phyloP scores from a whole-genome alignment of 2,113 vertebrate species.

The Chionomys nivalis region DNA sequence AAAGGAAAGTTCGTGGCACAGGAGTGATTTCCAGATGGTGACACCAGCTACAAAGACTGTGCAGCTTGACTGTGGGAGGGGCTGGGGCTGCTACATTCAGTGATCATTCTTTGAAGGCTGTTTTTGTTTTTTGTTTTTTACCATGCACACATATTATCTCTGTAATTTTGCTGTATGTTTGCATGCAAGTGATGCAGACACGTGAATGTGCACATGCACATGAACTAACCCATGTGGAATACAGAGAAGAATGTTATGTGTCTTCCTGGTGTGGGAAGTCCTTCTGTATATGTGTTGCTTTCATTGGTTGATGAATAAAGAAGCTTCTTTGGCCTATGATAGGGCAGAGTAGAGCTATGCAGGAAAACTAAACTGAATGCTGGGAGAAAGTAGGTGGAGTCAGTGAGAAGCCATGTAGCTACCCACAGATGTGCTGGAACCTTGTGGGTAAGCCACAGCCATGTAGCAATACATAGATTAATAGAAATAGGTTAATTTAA shows the following conservation, averaged over 20 bases:
- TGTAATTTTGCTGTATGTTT: neutral
- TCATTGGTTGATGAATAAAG: no score
- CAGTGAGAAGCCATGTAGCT: no score
- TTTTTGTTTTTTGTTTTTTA: conserved; percentile 39
- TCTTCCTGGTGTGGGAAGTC: neutral
- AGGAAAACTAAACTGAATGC: no score
- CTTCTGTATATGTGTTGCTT: no score
- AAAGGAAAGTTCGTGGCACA: neutral
- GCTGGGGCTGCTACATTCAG: neutral
- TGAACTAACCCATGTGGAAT: no score
- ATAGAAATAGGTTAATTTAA: no score
- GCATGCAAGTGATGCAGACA: neutral
- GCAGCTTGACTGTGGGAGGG: neutral
- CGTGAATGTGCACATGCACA: neutral
- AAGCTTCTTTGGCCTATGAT: no score
- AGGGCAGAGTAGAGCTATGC: no score
- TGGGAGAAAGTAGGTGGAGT: no score
- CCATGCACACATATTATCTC: neutral
- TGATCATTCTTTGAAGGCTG: neutral
- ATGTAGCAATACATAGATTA: rapidly evolving
- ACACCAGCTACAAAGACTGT: neutral
- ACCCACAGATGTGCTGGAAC: no score
- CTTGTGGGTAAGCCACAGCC: no score
- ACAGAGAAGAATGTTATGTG: neutral
- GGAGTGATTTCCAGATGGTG: neutral